Evolutionary conservation across 2,888 invertebrate genomes (phyloP), one percentile per base, ranked within the genome.

Genomic region (Sinohyriopsis cumingii): DNA sequence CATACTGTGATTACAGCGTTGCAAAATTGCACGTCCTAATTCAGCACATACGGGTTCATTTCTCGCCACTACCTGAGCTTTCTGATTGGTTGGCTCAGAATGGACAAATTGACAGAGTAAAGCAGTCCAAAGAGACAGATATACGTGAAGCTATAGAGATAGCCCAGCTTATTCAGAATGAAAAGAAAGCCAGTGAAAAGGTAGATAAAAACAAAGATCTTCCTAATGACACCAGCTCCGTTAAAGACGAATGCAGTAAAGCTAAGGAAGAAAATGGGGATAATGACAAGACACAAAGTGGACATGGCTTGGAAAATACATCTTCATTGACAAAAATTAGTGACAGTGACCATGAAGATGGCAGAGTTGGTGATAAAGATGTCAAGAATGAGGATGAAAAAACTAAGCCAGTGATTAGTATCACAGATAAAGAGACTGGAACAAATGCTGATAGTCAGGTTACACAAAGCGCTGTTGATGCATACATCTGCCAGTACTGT

Each of bases 21-120:
- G 92, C 93, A 5, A 94, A 95, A 83, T 93, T 93, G 70, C 93
- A 94, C 84, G 93, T 94, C 78, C 91, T 96, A 55, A 92, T 94
- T 59, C 95, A 95, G 82, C 96, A 96, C 89, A 92, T 93, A 59
- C 94, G 94, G 86, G 91, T 95, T 67, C 96, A 96, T 89, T 95
- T 96, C 80, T 85, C 83, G 75, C 87, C 87, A 24, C 72, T 87
- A 60, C 87, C 87, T 33, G 87, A 87, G 55, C 74, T 87, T 9
- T 84, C 86, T 55, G 85, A 85, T n/a, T 87, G 87, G 87, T 67
- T 86, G 20, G 73, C 77, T 12, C 82, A 87, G 69, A 86, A 82
- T 75, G 86, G 86, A 15, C 83, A 83, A 59, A 78, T 75, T 28
- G 82, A 86, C 28, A 73, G 85, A 66, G 79, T 82, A 9, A 82